Conservation (phyloP, 1,140 invertebrate species). For the Metaphire vulgaris region DNA sequence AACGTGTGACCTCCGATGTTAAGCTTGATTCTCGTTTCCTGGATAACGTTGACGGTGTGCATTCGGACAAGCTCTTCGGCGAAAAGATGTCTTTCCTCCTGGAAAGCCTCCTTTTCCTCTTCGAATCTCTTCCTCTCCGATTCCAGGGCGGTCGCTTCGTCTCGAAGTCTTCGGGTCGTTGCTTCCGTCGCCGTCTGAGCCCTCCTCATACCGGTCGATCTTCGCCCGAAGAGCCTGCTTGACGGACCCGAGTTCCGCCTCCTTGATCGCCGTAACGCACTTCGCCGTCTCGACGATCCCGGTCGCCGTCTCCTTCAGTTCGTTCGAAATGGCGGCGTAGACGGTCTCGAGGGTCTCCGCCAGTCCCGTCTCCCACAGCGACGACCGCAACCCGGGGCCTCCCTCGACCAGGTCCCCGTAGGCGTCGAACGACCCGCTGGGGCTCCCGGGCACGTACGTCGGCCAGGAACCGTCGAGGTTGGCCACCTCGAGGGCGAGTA, state of each 20-base stretch:
- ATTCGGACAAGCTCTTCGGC: background rate
- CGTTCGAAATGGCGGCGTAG: slow-evolving; percentile 16
- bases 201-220: slow-evolving; percentile 7
- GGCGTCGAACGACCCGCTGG: slow-evolving; percentile 10
- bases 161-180: background rate
- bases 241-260: background rate
- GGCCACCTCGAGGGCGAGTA: slow-evolving; percentile 20
- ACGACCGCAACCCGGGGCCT: background rate
- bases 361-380: slow-evolving; percentile 23
- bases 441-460: slow-evolving; percentile 14
- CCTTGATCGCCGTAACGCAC: slow-evolving; percentile 16
- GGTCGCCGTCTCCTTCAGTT: slow-evolving; percentile 14
- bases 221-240: slow-evolving; percentile 16
- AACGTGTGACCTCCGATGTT: slow-evolving; percentile 33
- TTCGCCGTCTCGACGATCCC: slow-evolving; percentile 23
- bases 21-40: slow-evolving; percentile 17
- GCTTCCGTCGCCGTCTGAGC: slow-evolving; percentile 1
- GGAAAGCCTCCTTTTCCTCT: background rate
- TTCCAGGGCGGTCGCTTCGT: slow-evolving; percentile 6
- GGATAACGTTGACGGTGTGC: slow-evolving; percentile 12
- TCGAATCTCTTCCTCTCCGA: background rate
- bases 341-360: slow-evolving; percentile 7
- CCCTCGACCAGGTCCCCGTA: slow-evolving; percentile 3
- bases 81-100: slow-evolving; percentile 5
- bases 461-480: slow-evolving; percentile 20